Conservation (phyloP, 30 jellyfish, hydroid and myxozoan genomes). For the Pseudorhiza aurosa region DNA sequence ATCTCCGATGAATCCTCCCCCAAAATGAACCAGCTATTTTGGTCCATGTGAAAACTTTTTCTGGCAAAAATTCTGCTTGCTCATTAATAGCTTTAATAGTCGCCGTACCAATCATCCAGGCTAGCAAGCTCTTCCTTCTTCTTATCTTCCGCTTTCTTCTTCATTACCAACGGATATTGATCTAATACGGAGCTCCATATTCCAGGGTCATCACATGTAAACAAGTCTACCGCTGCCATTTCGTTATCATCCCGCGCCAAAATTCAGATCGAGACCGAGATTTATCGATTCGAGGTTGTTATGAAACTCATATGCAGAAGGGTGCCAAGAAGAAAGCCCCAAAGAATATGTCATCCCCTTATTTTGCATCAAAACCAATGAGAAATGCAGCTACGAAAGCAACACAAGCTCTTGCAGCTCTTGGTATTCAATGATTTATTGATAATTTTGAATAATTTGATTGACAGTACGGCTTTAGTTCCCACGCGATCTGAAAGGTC, state of each 20-base stretch:
- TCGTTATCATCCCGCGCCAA: slow-evolving; percentile 13
- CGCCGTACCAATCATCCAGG: slow-evolving; percentile 87
- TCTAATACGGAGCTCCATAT: slow-evolving; percentile 48
- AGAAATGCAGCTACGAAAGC: slow-evolving; percentile 67
- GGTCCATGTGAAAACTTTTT: no score
- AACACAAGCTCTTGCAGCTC: slow-evolving; percentile 54
- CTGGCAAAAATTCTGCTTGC: no score
- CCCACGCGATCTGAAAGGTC: no score
- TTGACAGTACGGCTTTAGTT: no score
- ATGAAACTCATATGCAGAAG: neutral
- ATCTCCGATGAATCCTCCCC: no score
- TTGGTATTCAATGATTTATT: neutral
- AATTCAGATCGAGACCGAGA: neutral
- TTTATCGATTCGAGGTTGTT: slow-evolving; percentile 10
- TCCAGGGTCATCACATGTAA: slow-evolving; percentile 35
- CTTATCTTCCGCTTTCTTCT: slow-evolving; percentile 31
- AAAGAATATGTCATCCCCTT: slow-evolving; percentile 59
- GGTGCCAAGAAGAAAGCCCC: neutral
- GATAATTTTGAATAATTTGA: no score
- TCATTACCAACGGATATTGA: slow-evolving; percentile 55
- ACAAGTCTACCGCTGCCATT: slow-evolving; percentile 63
- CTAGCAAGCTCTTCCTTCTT: slow-evolving; percentile 63
- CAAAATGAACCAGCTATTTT: no score
- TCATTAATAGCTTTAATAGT: no score
- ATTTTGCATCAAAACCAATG: slow-evolving; percentile 43